These are phyloP conservation scores for Henricia sp. DNA, from an alignment of 53 echinoderm and acorn worm genomes.

Conservation along the genomic window DNA sequence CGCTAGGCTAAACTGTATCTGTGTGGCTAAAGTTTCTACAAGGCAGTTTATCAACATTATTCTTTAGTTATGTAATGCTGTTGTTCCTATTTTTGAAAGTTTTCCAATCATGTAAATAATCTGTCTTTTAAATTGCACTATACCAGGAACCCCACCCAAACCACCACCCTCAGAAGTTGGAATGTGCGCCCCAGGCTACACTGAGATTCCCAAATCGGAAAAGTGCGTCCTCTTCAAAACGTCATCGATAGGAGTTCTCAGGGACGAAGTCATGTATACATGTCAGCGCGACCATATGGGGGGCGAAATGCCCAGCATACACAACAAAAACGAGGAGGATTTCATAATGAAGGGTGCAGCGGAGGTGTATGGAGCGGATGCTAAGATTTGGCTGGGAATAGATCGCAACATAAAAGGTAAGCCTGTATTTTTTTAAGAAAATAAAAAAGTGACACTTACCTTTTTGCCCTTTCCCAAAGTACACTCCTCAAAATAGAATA, in stretches of 20 bases:
- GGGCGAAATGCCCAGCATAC: slow-evolving; percentile 37
- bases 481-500: neutral
- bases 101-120: no score
- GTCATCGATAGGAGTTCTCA: neutral
- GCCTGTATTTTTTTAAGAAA: neutral
- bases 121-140: no score
- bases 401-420: neutral
- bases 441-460: neutral
- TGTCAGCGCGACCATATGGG: slow-evolving; percentile 8
- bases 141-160: neutral
- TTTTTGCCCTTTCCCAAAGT: neutral
- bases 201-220: neutral
- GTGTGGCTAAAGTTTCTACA: no score
- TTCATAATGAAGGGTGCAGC: slow-evolving; percentile 16
- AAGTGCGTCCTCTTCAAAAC: slow-evolving; percentile 19
- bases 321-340: slow-evolving; percentile 41
- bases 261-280: neutral
- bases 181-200: neutral
- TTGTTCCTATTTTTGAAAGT: no score
- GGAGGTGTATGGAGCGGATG: neutral
- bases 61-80: no score
- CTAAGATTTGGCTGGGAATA: slow-evolving; percentile 42
- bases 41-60: no score
- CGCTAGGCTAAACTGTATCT: no score
- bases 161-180: neutral